phyloP scores from a whole-genome alignment of 2,888 invertebrate genomes.

The Gortyna flavago region DNA sequence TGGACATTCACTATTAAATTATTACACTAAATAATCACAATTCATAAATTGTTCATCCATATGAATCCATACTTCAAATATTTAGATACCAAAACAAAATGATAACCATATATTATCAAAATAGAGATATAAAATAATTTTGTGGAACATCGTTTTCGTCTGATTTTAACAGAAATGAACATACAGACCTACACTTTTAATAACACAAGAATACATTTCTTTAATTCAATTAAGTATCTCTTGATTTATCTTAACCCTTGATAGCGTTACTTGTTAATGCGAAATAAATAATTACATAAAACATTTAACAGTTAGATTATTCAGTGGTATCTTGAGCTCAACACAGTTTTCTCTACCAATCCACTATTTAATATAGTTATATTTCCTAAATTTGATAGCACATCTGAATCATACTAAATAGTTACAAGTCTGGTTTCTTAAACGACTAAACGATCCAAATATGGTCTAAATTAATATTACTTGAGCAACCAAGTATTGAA shows the following conservation, averaged over 20 bases:
- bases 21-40: slow-evolving; percentile 31
- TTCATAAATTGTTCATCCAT: slow-evolving; percentile 18
- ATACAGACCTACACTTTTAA: slow-evolving; percentile 10
- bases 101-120: slow-evolving; percentile 14
- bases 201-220: slow-evolving; percentile 23
- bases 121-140: slow-evolving; percentile 10
- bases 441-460: slow-evolving; percentile 55
- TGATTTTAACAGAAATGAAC: slow-evolving; percentile 25
- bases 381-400: slow-evolving; percentile 33
- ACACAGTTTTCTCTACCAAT: slow-evolving; percentile 15
- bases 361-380: slow-evolving; percentile 10
- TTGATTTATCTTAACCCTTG: slow-evolving; percentile 34
- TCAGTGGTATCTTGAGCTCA: slow-evolving; percentile 20
- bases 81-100: slow-evolving; percentile 31
- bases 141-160: background rate
- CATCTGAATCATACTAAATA: slow-evolving; percentile 39
- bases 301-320: slow-evolving; percentile 26
- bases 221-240: slow-evolving; percentile 33
- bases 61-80: slow-evolving; percentile 24
- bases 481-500: slow-evolving; percentile 63
- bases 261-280: slow-evolving; percentile 48
- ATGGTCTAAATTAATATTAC: slow-evolving; percentile 61
- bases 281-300: slow-evolving; percentile 44
- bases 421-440: slow-evolving; percentile 57
- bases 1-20: background rate